Evolutionary conservation across 2,113 vertebrate species (phyloP).

Genomic region (Globicephala melas): DNA sequence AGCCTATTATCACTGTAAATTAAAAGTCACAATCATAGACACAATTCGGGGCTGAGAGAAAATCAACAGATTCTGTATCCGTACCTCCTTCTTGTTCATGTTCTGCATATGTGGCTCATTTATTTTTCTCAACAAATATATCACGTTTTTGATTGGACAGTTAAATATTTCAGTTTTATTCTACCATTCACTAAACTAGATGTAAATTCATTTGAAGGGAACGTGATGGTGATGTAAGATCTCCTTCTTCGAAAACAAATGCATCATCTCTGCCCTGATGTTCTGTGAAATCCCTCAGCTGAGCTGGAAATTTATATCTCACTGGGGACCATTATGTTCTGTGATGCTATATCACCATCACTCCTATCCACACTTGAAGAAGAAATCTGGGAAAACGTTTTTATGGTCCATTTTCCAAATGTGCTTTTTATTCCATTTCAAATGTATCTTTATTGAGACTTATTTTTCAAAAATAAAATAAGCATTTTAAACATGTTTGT

Average conservation of each 20-base stretch:
- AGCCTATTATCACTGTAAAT: slow-evolving; percentile 56
- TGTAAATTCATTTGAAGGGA: slow-evolving; percentile 59
- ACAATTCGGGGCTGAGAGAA: neutral
- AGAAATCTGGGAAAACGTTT: slow-evolving; percentile 48
- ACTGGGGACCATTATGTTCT: neutral
- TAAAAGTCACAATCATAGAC: slow-evolving; percentile 58
- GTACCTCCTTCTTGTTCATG: neutral
- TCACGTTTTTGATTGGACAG: slow-evolving; percentile 42
- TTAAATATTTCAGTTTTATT: slow-evolving; percentile 54
- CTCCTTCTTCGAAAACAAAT: slow-evolving; percentile 43
- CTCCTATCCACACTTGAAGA: neutral
- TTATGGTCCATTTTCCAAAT: slow-evolving; percentile 47
- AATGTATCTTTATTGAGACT: neutral
- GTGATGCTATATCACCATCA: neutral
- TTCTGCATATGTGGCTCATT: neutral
- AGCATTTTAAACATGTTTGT: slow-evolving; percentile 15
- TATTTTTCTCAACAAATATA: slow-evolving; percentile 25
- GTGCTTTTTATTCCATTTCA: neutral
- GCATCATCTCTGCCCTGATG: neutral
- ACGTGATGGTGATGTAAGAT: neutral
- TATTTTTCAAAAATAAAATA: slow-evolving; percentile 8
- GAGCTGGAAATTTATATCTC: slow-evolving; percentile 27
- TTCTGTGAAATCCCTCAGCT: slow-evolving; percentile 42
- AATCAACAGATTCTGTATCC: neutral
- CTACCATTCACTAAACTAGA: slow-evolving; percentile 4